A percentile compares a stretch with the other conserved stretches of the same genome.
Conservation (phyloP, 2,888 invertebrate species). For the Latheticus oryzae region DNA sequence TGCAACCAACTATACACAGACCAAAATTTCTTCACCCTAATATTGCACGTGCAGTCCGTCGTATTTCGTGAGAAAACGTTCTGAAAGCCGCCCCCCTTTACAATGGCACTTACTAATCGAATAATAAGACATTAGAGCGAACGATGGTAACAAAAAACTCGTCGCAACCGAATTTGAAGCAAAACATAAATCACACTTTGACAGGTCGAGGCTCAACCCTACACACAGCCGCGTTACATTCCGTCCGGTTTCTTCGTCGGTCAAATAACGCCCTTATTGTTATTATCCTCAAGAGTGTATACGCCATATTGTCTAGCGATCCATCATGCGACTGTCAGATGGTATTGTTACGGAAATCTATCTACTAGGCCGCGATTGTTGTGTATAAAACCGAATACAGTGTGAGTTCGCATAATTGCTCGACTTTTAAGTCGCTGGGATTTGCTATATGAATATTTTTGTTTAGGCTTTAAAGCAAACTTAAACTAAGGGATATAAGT, state of each 20-base stretch:
- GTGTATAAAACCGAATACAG: constrained; percentile 58
- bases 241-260: constrained; percentile 48
- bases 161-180: constrained; percentile 56
- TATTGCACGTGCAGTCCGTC: constrained; percentile 19
- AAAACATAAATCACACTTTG: constrained; percentile 63
- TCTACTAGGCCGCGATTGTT: constrained; percentile 61
- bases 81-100: constrained; percentile 17
- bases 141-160: constrained; percentile 49
- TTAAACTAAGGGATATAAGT: no score
- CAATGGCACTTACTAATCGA: constrained; percentile 50
- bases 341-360: constrained; percentile 65
- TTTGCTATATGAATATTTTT: constrained; percentile 66
- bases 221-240: constrained; percentile 44
- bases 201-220: constrained; percentile 59
- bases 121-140: constrained; percentile 56
- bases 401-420: constrained; percentile 66
- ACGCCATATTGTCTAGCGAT: constrained; percentile 65
- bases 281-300: constrained; percentile 48
- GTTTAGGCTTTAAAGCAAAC: no score
- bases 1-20: no score
- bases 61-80: constrained; percentile 31
- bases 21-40: not conserved
- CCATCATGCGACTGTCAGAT: constrained; percentile 65
- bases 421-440: constrained; percentile 62
- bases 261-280: constrained; percentile 55